Evolutionary conservation across 2,797 vertebrate genomes (phyloP), one percentile per base, ranked within the genome.

Genomic region (Hydrophis major): DNA sequence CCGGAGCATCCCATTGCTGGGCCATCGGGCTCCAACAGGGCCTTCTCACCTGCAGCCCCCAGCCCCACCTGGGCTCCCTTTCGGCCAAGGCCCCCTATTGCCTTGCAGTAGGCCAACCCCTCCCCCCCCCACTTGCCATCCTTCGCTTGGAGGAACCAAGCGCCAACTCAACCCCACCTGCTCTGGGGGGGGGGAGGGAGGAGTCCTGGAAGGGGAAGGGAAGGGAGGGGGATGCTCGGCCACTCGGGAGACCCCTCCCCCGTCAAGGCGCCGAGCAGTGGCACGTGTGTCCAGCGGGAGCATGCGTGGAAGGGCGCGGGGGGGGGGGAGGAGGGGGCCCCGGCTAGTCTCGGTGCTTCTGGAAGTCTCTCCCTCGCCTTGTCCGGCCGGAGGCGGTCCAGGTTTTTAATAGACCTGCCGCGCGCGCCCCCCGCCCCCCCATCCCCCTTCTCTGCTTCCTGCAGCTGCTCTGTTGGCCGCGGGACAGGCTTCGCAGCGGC

Each of bases 1-100:
- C 47, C 47, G 7, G 47, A 50, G 47, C 47, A 7, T 50, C 47
- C 47, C 47, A 50, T 7, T 50, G 66, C 6, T 8, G 6, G 6
- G 2, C 69, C 32, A 14, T 2, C 0, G 60, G 22, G 28, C 22
- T 12, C n/a, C n/a, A 69, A 1, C 63, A 3, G 1, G 16, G 66
- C n/a, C 13, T 32, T 69, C 37, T 74, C 69, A 20, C 32, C 5
- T 18, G 32, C 32, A 37, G 18, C 16, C 32, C 2, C 16, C 47
- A 74, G 27, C 27, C 28, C 27, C 27, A n/a, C 61, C 28, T n/a
- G 11, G 61, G 6, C 69, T 37, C 69, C 32, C 69, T 37, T 20
- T 37, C 3, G 1, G 69, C 69, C 32, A 1, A 20, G 28, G 4
- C 4, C 28, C 28, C 63, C 13, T 66, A 32, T 32, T n/a, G 2